phyloP scores from a whole-genome alignment of 2,888 invertebrate genomes.

The Nemotelus pantherinus region DNA sequence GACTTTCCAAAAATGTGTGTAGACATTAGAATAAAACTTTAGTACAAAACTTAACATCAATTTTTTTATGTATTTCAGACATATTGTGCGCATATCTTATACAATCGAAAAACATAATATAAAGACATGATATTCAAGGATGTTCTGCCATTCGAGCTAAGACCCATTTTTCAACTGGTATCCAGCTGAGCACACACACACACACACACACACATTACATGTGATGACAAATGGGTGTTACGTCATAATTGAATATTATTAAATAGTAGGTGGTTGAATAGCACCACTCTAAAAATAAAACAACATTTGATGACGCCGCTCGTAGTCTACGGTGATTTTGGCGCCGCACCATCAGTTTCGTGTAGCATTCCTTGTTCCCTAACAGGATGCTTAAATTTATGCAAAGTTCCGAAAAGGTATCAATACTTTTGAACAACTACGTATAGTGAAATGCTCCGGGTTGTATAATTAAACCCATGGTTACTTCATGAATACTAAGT shows the following conservation, averaged over 20 bases:
- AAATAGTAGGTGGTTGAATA: slow-evolving; percentile 28
- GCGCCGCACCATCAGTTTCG: slow-evolving; percentile 13
- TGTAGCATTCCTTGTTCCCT: not conserved
- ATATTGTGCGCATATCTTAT: too few relatives aligned
- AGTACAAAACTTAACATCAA: not conserved
- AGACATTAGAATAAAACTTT: not conserved
- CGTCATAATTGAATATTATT: slow-evolving; percentile 37
- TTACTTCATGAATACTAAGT: slow-evolving; percentile 42
- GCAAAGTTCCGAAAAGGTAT: slow-evolving; percentile 39
- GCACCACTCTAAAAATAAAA: slow-evolving; percentile 13
- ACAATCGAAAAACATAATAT: too few relatives aligned
- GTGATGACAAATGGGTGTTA: slow-evolving; percentile 37
- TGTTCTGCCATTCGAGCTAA: too few relatives aligned
- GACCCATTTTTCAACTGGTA: slow-evolving; percentile 8
- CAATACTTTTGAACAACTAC: slow-evolving; percentile 27
- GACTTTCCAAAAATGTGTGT: not conserved
- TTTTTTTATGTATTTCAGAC: too few relatives aligned
- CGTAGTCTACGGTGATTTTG: slow-evolving; percentile 30
- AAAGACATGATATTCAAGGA: too few relatives aligned
- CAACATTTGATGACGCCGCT: slow-evolving; percentile 23
- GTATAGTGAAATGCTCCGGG: slow-evolving; percentile 31
- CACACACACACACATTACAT: too few relatives aligned
- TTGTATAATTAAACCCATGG: slow-evolving; percentile 35
- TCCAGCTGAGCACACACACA: too few relatives aligned
- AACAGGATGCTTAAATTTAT: slow-evolving; percentile 35